These are phyloP conservation scores for Chaetoderma sp. DNA, from an alignment of 2,888 invertebrate species.

Conservation along the genomic window DNA sequence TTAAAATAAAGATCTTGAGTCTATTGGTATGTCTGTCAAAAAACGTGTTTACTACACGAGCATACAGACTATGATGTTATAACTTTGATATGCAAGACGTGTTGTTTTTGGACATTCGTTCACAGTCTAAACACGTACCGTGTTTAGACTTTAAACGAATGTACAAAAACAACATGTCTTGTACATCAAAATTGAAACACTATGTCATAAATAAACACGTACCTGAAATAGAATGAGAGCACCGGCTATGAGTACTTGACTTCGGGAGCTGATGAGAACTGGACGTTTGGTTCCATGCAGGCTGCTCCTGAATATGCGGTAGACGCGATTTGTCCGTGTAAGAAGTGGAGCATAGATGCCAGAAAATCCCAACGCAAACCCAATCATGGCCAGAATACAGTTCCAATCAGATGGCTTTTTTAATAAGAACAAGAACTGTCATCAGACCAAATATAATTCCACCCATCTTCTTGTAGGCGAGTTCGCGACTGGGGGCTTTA, in stretches of 20 bases:
- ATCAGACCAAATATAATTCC: constrained; percentile 48
- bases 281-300: constrained; percentile 35
- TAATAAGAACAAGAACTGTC: constrained; percentile 40
- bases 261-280: constrained; percentile 29
- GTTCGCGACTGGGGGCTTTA: constrained; percentile 54
- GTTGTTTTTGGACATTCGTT: too few species aligned
- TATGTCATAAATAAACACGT: too few species aligned
- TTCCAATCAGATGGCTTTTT: constrained; percentile 37
- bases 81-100: too few species aligned
- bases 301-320: constrained; percentile 41
- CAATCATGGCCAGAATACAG: constrained; percentile 32
- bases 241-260: constrained; percentile 32
- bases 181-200: too few species aligned
- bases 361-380: constrained; percentile 38
- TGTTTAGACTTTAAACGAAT: too few species aligned
- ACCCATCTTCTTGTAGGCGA: constrained; percentile 50
- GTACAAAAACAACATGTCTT: too few species aligned
- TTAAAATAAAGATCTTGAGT: too few species aligned
- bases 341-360: constrained; percentile 43
- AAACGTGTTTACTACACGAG: too few species aligned
- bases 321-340: constrained; percentile 40
- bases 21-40: too few species aligned
- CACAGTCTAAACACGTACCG: too few species aligned
- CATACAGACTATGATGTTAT: too few species aligned
- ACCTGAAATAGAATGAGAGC: constrained; percentile 35